phyloP scores from a whole-genome alignment of 2,113 vertebrate species.

The Echinops telfairi region DNA sequence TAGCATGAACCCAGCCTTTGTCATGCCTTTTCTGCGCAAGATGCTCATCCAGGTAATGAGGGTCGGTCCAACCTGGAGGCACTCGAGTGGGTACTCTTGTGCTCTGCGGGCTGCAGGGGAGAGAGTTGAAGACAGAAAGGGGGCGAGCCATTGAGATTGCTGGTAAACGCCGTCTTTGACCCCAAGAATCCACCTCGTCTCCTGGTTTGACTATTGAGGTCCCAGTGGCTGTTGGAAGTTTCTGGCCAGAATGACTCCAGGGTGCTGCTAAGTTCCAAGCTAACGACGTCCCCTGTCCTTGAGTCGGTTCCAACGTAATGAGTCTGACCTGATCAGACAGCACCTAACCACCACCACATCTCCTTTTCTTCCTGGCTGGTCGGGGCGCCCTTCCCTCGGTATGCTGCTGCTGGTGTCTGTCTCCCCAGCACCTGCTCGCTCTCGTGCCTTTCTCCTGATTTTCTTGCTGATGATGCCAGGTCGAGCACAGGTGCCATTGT shows the following conservation, averaged over 20 bases:
- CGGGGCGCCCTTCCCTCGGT: neutral
- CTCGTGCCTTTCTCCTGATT: neutral
- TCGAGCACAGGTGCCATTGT: neutral
- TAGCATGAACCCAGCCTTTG: constrained; percentile 99
- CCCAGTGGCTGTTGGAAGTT: neutral
- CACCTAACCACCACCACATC: too few relatives aligned
- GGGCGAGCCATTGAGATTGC: neutral
- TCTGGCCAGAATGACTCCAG: neutral
- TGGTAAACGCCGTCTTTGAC: neutral
- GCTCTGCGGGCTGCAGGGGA: neutral
- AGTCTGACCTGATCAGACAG: too few relatives aligned
- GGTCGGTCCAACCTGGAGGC: neutral
- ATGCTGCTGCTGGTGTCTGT: neutral
- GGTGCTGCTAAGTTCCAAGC: neutral
- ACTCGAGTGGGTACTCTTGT: too few relatives aligned
- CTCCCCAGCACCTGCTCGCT: too few relatives aligned
- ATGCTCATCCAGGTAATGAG: constrained; percentile 97
- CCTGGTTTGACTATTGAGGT: neutral
- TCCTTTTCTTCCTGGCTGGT: neutral
- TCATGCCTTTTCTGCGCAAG: constrained; percentile 99
- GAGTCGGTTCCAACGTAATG: too few relatives aligned
- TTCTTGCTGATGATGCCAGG: neutral
- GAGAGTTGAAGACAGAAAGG: neutral
- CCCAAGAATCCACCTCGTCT: neutral
- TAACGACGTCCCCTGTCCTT: too few relatives aligned